Percentiles rank a stretch among this genome's conserved stretches.
These are phyloP conservation scores for Euschistus heros DNA, from an alignment of 1,140 invertebrate genomes.

Conservation along the genomic window DNA sequence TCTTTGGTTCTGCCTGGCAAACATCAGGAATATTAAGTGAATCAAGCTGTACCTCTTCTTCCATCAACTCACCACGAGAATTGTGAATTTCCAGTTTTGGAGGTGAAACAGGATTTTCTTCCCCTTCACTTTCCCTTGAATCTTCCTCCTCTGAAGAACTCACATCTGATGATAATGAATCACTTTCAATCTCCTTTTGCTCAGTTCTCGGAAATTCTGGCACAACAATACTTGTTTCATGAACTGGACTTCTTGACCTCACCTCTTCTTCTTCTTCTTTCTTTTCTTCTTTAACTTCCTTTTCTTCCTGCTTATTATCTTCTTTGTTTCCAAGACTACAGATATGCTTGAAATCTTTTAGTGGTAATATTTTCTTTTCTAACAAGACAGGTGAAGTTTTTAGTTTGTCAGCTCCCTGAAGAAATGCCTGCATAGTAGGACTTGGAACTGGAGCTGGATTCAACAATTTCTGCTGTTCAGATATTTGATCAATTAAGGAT, in stretches of 20 bases:
- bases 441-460: slow-evolving; percentile 66
- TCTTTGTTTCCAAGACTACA: slow-evolving; percentile 30
- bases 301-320: slow-evolving; percentile 26
- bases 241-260: slow-evolving; percentile 44
- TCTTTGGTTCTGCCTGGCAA: slow-evolving; percentile 23
- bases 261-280: slow-evolving; percentile 32
- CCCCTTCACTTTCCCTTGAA: slow-evolving; percentile 32
- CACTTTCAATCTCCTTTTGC: slow-evolving; percentile 42
- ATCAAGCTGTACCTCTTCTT: slow-evolving; percentile 38
- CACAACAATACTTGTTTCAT: slow-evolving; percentile 51
- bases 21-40: slow-evolving; percentile 30
- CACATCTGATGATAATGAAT: slow-evolving; percentile 46
- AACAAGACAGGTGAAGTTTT: slow-evolving; percentile 31
- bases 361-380: slow-evolving; percentile 30
- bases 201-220: slow-evolving; percentile 50
- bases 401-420: slow-evolving; percentile 43
- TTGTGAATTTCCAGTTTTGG: slow-evolving; percentile 55
- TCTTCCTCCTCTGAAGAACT: slow-evolving; percentile 34
- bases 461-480: slow-evolving; percentile 76
- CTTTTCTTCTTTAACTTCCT: slow-evolving; percentile 29
- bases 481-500: slow-evolving; percentile 71
- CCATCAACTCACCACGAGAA: slow-evolving; percentile 50
- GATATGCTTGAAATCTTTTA: slow-evolving; percentile 32
- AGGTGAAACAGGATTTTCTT: slow-evolving; percentile 28
- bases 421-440: slow-evolving; percentile 61